Base-by-base conservation (phyloP, 2,888 invertebrate species). In the Agrochola lota region DNA sequence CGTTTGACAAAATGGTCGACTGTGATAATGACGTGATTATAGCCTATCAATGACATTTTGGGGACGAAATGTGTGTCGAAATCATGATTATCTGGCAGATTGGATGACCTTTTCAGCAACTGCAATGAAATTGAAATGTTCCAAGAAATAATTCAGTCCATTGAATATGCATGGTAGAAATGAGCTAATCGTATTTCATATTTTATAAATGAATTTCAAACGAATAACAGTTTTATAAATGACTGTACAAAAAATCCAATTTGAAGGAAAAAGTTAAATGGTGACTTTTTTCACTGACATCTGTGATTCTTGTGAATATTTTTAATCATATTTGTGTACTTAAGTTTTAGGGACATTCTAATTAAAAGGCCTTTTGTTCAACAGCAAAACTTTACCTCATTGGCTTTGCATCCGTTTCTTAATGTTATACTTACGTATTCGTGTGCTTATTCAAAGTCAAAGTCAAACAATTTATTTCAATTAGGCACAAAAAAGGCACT, bases 21-120 rank as follows among this genome's bases (percentile, higher is more conserved):
- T 77, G 71, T 80, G 80, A 71, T 77, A 85, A 73, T 73, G 23
- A 63, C 52, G 12, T 55, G 68, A 74, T 82, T 71, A 59, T 8
- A 59, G 55, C 20, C 23, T 57, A 26, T 43, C 64, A 52, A 43
- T 78, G 62, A 49, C 8, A 60, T 77, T 77, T 60, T 60, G 40
- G 5, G 23, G 62, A 69, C 26, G 77, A 67, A 67, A 82, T n/a
- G 66, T 62, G 23, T 59, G 62, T 49, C n/a, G 55, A 57, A 52
- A 26, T 67, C 12, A 17, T 30, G 20, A 49, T 57, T 43, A 63
- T 75, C 12, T 52, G 12, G 40, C 35, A n/a, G 17, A 40, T 43
- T 12, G 2, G 20, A 20, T 67, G 26, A 55, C 11, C 15, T 43
- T 68, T 59, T 43, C 15, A 40, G 35, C 12, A 35, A 20, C 52